Evolutionary conservation across 2,113 vertebrate species (phyloP).

Genomic region (Micromys minutus): DNA sequence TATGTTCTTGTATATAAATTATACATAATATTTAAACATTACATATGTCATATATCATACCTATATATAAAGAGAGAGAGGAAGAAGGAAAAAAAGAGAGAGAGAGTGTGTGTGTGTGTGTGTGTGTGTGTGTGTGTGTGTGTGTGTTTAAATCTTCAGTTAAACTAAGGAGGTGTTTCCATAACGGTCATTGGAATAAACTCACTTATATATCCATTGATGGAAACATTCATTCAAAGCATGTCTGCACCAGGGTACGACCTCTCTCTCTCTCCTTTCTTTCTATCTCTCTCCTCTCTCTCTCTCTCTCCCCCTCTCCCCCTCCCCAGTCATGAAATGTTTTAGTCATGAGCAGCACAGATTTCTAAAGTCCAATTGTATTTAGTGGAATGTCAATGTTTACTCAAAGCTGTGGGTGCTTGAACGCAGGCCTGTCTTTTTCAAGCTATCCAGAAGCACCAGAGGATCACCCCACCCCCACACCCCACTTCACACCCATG

Average conservation of each 20-base stretch:
- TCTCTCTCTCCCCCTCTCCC: too few species aligned
- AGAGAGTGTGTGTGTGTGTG: neutral
- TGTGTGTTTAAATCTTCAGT: neutral
- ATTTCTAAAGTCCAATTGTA: slow-evolving; percentile 14
- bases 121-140: too few species aligned
- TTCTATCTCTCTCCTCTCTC: too few species aligned
- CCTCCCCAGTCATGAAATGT: neutral
- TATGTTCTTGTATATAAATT: too few species aligned
- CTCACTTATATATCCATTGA: neutral
- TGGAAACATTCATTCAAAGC: neutral
- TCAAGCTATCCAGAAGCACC: slow-evolving; percentile 29
- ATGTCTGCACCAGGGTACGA: neutral
- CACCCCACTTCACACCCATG: neutral
- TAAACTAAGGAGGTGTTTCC: neutral
- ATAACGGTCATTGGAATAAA: neutral
- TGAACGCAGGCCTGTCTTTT: slow-evolving; percentile 40
- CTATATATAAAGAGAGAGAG: neutral
- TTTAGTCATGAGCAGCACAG: neutral
- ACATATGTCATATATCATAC: neutral
- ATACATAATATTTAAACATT: too few species aligned
- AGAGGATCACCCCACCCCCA: neutral
- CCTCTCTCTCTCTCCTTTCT: too few species aligned
- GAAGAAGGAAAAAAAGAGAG: too few species aligned
- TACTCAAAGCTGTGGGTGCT: slow-evolving; percentile 6
- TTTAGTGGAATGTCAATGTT: slow-evolving; percentile 62